Percentiles rank a stretch among this genome's conserved stretches.
Conservation (phyloP, 1,140 invertebrate species). For the Propsilocerus akamusi region DNA sequence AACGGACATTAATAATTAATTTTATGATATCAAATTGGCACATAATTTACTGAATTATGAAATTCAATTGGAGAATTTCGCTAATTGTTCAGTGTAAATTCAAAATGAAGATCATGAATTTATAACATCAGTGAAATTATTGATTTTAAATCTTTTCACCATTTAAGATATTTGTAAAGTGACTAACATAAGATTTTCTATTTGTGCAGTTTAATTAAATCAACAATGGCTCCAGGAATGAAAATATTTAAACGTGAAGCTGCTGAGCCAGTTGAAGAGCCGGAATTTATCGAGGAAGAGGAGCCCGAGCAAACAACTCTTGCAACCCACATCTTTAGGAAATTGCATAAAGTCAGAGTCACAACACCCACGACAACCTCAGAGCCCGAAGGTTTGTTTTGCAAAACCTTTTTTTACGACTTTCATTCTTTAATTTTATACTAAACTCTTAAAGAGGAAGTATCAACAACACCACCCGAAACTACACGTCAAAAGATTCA, state of each 20-base stretch:
- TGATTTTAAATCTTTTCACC: neutral
- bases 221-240: neutral
- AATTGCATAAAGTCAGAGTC: neutral
- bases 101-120: neutral
- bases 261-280: neutral
- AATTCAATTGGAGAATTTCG: neutral
- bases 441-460: conserved; percentile 1
- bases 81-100: neutral
- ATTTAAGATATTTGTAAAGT: neutral
- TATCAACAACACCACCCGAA: conserved; percentile 9
- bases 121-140: neutral
- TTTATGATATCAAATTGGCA: too few species aligned
- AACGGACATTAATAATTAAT: too few species aligned
- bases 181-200: neutral
- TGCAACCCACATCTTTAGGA: neutral
- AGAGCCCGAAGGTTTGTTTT: neutral
- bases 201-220: neutral
- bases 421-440: neutral
- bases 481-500: conserved; percentile 6
- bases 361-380: neutral
- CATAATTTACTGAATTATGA: neutral
- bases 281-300: neutral
- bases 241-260: neutral
- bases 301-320: neutral
- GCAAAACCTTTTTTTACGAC: neutral